phyloP scores from a whole-genome alignment of 2,888 invertebrate species.

The Cloeon dipterum region DNA sequence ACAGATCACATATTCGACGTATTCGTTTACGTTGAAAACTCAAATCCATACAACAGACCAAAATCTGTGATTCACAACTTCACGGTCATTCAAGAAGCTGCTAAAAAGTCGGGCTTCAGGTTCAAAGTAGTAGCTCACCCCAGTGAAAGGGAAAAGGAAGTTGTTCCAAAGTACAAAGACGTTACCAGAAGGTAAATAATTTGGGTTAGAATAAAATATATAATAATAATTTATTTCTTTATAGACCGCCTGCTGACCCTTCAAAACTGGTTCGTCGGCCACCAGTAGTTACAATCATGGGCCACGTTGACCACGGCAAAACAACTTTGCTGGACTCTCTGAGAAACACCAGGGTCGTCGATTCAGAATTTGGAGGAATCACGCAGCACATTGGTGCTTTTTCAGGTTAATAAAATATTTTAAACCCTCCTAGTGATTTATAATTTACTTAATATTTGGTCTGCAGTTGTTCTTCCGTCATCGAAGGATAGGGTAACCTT shows the following conservation, averaged over 20 bases:
- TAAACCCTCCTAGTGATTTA: no score
- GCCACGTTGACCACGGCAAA: conserved; percentile 99
- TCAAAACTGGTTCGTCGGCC: conserved; percentile 47
- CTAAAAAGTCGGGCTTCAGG: conserved; percentile 41
- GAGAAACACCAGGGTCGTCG: conserved; percentile 64
- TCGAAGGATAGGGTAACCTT: conserved; percentile 54
- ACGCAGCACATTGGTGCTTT: conserved; percentile 99
- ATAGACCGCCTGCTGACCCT: conserved; percentile 36
- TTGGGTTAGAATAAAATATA: no score
- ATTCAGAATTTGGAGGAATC: conserved; percentile 90
- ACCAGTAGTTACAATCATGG: conserved; percentile 96
- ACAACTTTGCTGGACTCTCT: conserved; percentile 84
- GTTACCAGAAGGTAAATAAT: conserved; percentile 8
- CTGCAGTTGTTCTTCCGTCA: neutral
- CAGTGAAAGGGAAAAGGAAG: conserved; percentile 18
- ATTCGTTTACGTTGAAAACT: conserved; percentile 36
- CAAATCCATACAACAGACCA: conserved; percentile 26
- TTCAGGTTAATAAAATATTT: conserved; percentile 29
- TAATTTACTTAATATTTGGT: no score
- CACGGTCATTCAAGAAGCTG: conserved; percentile 38
- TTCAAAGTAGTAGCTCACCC: conserved; percentile 31
- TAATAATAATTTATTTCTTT: conserved; percentile 1
- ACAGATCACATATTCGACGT: conserved; percentile 44
- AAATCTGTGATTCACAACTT: conserved; percentile 35
- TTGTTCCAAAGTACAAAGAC: conserved; percentile 16